Evolutionary conservation across 2,888 invertebrate species (phyloP), one percentile per base, ranked within the genome.

Genomic region (Malthinus seriepunctatus): DNA sequence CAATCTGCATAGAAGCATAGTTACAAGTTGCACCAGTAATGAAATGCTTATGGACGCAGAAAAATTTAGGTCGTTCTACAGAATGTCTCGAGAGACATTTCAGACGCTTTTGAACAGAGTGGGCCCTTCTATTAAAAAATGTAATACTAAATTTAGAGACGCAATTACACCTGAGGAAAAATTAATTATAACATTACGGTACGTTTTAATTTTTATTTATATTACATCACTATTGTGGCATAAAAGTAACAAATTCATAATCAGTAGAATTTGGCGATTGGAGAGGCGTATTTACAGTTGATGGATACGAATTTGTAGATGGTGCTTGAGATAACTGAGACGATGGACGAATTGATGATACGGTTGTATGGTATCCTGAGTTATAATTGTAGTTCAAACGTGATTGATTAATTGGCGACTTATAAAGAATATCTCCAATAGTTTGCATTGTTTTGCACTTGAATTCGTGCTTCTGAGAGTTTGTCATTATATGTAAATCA

Each of bases 381-480:
- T 32, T 32, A 8, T 32, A 32, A 32, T 32, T 32, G 8, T 32
- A 32, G 5, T 32, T 5, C 32, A 32, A 32, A 32, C 8, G 33
- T 15, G 12, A 12, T 35, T 34, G 10, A 35, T 35, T 35, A 14
- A 35, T 10, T 49, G 49, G 39, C 38, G 32, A 32, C 10, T 51
- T 37, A 51, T 37, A 38, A 37, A 51, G 14, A 32, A 32, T 32
- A 7, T 45, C 53, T 34, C 53, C 53, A 37, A 53, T 53, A 53
- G 34, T 37, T 46, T 53, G 53, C 53, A 53, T 53, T 37, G 52
- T 52, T 52, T 52, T 52, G 44, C 44, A 52, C 45, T 52, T 52
- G 52, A 52, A 52, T 39, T 45, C 46, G 35, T 53, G 38, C 31
- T 53, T 53, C 37, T 53, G 53, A 9, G 38, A 34, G 47, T 53